phyloP scores from a whole-genome alignment of 2,888 invertebrate species.

The Cancer borealis region DNA sequence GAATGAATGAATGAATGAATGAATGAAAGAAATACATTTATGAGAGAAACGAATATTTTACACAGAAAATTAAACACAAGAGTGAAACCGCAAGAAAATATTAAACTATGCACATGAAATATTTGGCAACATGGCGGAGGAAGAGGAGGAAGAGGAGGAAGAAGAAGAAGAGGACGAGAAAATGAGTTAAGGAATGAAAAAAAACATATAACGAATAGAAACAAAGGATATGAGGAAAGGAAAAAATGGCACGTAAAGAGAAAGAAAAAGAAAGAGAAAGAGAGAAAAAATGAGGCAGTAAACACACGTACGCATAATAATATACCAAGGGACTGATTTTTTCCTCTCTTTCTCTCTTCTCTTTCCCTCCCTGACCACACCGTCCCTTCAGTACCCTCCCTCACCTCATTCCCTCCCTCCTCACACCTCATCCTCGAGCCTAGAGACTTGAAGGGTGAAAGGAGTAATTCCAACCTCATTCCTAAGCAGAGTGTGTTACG shows the following conservation, averaged over 20 bases:
- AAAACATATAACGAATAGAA: background rate
- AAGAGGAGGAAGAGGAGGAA: background rate
- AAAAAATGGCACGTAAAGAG: conserved; percentile 15
- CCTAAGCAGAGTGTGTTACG: background rate
- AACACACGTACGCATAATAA: background rate
- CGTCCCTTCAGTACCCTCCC: background rate
- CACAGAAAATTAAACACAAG: background rate
- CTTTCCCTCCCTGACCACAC: background rate
- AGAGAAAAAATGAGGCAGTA: background rate
- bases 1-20: background rate
- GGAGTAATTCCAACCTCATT: background rate
- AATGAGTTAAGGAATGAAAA: background rate
- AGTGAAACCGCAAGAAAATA: background rate
- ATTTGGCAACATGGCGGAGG: background rate
- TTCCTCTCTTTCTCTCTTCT: background rate
- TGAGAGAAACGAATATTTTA: background rate
- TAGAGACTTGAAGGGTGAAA: background rate
- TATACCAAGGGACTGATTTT: background rate
- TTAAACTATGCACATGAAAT: background rate
- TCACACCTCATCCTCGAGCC: conserved; percentile 37
- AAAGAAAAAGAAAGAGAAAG: background rate
- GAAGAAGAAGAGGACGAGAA: background rate
- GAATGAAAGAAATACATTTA: background rate
- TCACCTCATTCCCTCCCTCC: background rate
- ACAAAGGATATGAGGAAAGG: background rate